Evolutionary conservation across 2,797 vertebrate species (phyloP), one percentile per base, ranked within the genome.

Genomic region (Argentina silus): DNA sequence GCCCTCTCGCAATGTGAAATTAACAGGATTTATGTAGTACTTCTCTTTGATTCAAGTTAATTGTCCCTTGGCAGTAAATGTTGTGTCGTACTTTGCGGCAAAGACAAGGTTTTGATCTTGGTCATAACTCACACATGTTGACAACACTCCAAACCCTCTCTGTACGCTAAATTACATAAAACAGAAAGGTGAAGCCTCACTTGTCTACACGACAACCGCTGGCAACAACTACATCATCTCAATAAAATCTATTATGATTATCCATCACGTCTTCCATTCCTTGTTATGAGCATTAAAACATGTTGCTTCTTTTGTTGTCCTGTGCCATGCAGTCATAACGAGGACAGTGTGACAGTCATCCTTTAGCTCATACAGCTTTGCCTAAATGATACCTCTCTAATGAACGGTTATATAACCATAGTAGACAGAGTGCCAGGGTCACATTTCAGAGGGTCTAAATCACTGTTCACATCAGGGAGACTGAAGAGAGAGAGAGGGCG

Each of bases 291-390:
- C 72, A 74, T 72, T 78, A 64, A 80, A 85, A 84, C 67, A 64
- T 5, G 47, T 27, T 56, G 43, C 48, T 50, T 50, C 48, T 12
- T 50, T 23, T 19, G 9, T 9, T 72, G 57, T n/a, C 11, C 60
- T 62, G 27, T 27, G 78, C 74, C 67, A 70, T 61, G 55, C 80
- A 74, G 27, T 71, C 59, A 44, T 85, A 86, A 89, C 78, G 72
- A 90, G 64, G 83, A 88, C 85, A 90, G 85, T 80, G 78, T 86
- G 86, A 86, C 74, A 70, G 53, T 75, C 79, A 79, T 78, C 64
- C 48, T 65, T 65, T 77, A 76, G 77, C 80, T 78, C 69, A 56
- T 60, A 72, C 71, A 59, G 61, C 71, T 64, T 36, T 48, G 66
- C n/a, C 9, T 60, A 68, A 74, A 69, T 75, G 50, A 62, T 72